A percentile compares a stretch with the other conserved stretches of the same genome.
These are phyloP conservation scores for Leptobrachium ailaonicum DNA, from an alignment of 2,113 vertebrate genomes.

Conservation along the genomic window DNA sequence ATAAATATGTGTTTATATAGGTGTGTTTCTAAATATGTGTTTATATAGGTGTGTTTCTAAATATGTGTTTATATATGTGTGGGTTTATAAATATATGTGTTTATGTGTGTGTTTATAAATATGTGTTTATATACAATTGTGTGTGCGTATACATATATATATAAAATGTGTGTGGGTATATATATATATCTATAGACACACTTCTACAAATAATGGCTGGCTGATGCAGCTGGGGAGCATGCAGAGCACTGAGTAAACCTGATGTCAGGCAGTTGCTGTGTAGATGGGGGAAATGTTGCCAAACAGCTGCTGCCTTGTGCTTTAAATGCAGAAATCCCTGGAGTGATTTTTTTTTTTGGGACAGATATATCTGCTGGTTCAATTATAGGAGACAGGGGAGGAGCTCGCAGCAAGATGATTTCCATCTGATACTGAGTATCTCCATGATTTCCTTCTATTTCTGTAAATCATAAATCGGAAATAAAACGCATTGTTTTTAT, in stretches of 20 bases:
- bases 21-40: too few species aligned
- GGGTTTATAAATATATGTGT: neutral
- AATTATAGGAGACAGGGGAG: constrained; percentile 14
- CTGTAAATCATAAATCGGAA: neutral
- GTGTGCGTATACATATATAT: too few species aligned
- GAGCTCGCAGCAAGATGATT: neutral
- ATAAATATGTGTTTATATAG: too few species aligned
- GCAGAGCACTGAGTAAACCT: constrained; percentile 59
- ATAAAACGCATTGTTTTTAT: neutral
- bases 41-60: too few species aligned
- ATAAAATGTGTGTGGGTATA: neutral
- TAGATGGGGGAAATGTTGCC: constrained; percentile 64
- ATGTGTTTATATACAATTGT: too few species aligned
- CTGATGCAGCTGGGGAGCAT: constrained; percentile 36
- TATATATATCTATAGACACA: neutral
- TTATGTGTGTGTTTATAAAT: too few species aligned
- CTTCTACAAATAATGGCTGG: too few species aligned
- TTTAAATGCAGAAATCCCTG: constrained; percentile 61
- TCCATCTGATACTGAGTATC: constrained; percentile 4
- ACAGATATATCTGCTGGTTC: constrained; percentile 31
- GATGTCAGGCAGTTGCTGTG: constrained; percentile 62
- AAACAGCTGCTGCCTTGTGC: constrained; percentile 72
- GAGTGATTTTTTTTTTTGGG: constrained; percentile 45
- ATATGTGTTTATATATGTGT: neutral
- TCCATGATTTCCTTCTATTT: neutral